Base-by-base conservation (phyloP, 2,797 vertebrate species). In the Myotis daubentonii region DNA sequence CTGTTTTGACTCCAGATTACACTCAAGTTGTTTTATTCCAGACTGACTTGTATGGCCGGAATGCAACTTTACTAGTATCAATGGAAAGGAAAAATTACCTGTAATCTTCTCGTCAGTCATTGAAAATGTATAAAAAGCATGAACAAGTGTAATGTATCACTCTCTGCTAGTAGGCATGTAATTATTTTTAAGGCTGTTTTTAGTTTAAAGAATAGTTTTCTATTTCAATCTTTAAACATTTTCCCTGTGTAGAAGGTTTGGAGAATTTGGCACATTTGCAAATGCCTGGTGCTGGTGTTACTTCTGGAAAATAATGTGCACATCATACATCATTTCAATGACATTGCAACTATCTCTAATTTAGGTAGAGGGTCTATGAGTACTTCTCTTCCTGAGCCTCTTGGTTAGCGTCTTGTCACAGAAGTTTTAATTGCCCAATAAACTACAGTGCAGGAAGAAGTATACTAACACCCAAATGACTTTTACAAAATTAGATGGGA, bases 121-220 rank as follows among this genome's bases (percentile, higher is more conserved):
- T 92, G 80, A 89, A 79, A 92, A 84, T 38, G 65, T 93, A 94
- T 76, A 88, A 68, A 96, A 94, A 94, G 78, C 93, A 89, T 57
- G 49, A 95, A 75, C 75, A 83, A 96, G 51, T 86, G 47, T 87
- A 96, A 93, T 97, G 93, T 91, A 92, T 95, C 90, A 92, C 75
- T 85, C 79, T 36, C 70, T 92, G 74, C 36, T 94, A 96, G 86
- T 96, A 89, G 88, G 82, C 86, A 94, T 91, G 75, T 87, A 93
- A 97, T 97, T 94, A 96, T 83, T 95, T 95, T 66, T 91, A 93
- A 89, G 88, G 85, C 75, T 96, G 75, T 79, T 95, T 96, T 94
- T 94, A 94, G 95, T 93, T 96, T 93, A 93, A 60, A 95, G 90
- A 28, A 92, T 86, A 83, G 17, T 93, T 94, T 96, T 97, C 85